Conservation (phyloP, 2,797 vertebrate species). For the Schizopygopsis pylzovi region DNA sequence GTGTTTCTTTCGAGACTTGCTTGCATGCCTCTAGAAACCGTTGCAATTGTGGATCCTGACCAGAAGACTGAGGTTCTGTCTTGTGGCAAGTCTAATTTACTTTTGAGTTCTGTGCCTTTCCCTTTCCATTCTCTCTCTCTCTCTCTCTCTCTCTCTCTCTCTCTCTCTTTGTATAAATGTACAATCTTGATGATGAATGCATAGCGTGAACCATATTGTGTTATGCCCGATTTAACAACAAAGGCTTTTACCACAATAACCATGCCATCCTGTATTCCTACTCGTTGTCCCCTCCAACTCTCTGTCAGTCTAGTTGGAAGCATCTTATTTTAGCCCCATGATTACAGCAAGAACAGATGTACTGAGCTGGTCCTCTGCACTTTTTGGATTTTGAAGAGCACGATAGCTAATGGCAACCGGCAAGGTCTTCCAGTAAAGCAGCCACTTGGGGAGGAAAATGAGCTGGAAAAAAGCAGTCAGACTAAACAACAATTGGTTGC, state of each 20-base stretch:
- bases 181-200: slow-evolving; percentile 56
- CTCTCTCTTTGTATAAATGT: slow-evolving; percentile 58
- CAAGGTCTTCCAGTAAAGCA: slow-evolving; percentile 39
- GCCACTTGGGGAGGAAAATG: slow-evolving; percentile 22
- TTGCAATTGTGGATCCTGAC: slow-evolving; percentile 61
- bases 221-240: slow-evolving; percentile 51
- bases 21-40: slow-evolving; percentile 59
- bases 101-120: slow-evolving; percentile 69
- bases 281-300: slow-evolving; percentile 37
- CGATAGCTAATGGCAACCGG: slow-evolving; percentile 40
- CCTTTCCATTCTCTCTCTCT: slow-evolving; percentile 51
- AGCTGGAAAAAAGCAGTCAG: background rate
- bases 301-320: slow-evolving; percentile 37
- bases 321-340: slow-evolving; percentile 42
- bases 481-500: background rate
- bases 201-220: slow-evolving; percentile 63
- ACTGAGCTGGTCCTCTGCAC: slow-evolving; percentile 20
- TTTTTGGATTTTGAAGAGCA: slow-evolving; percentile 41
- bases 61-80: slow-evolving; percentile 55
- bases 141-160: slow-evolving; percentile 40
- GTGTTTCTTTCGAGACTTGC: slow-evolving; percentile 57
- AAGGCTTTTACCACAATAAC: slow-evolving; percentile 48
- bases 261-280: slow-evolving; percentile 7
- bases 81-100: slow-evolving; percentile 66
- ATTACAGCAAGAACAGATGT: slow-evolving; percentile 37